Conservation (phyloP, 2,113 vertebrate species). For the Saguinus midas region DNA sequence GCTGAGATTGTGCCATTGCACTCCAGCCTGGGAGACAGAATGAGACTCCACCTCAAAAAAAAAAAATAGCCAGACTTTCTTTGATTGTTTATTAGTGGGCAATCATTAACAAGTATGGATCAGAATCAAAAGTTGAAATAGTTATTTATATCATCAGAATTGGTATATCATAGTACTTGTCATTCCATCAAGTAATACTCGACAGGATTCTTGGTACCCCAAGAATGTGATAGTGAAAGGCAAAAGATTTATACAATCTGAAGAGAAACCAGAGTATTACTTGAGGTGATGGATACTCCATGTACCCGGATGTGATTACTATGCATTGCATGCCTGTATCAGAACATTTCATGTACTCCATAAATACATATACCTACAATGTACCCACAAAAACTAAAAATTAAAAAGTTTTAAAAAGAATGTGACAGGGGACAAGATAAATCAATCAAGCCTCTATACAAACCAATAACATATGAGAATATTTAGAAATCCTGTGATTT, state of each 20-base stretch:
- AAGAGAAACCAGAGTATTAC: too few species aligned
- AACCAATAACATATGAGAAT: neutral
- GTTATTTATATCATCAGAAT: neutral
- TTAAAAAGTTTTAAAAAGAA: neutral
- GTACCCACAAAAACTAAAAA: too few species aligned
- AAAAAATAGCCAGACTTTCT: neutral
- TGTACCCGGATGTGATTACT: too few species aligned
- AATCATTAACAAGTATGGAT: slow-evolving; percentile 1
- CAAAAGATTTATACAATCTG: too few species aligned
- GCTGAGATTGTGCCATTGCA: too few species aligned
- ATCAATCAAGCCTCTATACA: neutral
- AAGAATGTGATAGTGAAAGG: neutral
- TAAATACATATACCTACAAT: too few species aligned
- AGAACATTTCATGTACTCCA: too few species aligned
- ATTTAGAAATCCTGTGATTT: neutral
- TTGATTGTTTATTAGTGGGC: neutral
- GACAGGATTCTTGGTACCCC: neutral
- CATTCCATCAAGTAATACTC: neutral
- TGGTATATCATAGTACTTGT: neutral
- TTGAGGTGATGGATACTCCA: too few species aligned
- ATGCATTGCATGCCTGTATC: too few species aligned
- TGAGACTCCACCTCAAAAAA: too few species aligned
- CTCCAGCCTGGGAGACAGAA: too few species aligned
- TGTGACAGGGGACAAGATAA: neutral
- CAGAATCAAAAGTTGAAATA: neutral